Base-by-base conservation (phyloP, 2,888 invertebrate genomes). In the Stenchaetothrips biformis region DNA sequence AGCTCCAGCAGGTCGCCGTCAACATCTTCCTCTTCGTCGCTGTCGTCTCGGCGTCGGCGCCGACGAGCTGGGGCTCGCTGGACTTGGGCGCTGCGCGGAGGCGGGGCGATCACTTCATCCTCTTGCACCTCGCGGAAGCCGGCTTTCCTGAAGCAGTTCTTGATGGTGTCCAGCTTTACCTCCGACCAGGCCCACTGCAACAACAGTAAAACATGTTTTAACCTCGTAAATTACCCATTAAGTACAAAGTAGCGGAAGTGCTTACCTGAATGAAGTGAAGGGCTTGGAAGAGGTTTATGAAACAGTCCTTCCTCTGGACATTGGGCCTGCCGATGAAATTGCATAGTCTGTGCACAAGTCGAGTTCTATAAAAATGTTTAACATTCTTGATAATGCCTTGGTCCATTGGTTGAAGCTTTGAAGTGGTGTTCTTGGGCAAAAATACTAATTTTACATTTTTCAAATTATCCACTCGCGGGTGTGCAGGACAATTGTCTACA, bases 331-430 rank as follows among this genome's bases (percentile, higher is more conserved):
- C 78, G 47, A 80, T 80, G 53, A 59, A 48, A 47, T 80, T 79
- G n/a, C 25, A 21, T 62, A 82, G 79, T 18, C 80, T n/a, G 48
- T 79, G 74, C 37, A 83, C 82, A 74, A 82, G 80, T 81, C 82
- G 81, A 67, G 81, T 82, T 47, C 82, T 78, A 80, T 82, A 81
- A 37, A 79, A 53, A 25, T 79, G 79, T 80, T 82, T 81, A 78
- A 81, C 80, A 74, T 81, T 82, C 81, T 82, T 82, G 77, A 83
- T 82, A 21, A 83, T 82, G 62, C 82, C 82, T 78, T 81, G 82
- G 79, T 83, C 82, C n/a, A 82, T 74, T 27, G 82, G 83, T 80
- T 83, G 81, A 53, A 82, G 62, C 48, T 77, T 77, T 48, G 80
- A 80, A n/a, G 80, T 80, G 37, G 48, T 59, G 62, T 81, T 82